phyloP scores from a whole-genome alignment of 2,113 vertebrate genomes.

The Microtus pennsylvanicus region DNA sequence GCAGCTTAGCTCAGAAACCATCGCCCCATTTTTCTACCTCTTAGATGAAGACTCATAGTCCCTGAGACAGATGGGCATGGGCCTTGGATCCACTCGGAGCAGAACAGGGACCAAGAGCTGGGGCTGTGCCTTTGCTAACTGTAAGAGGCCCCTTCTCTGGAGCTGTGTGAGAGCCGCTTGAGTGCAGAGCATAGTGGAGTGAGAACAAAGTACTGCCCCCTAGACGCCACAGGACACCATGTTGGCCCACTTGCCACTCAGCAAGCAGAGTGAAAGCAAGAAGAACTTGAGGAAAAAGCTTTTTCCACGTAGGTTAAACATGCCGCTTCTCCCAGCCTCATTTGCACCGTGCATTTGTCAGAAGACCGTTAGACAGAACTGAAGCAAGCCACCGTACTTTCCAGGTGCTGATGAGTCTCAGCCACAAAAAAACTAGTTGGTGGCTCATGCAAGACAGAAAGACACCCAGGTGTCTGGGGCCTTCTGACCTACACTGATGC shows the following conservation, averaged over 20 bases:
- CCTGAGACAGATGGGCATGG: not conserved
- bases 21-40: not conserved
- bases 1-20: not conserved
- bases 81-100: not conserved
- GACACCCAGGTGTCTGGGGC: not conserved
- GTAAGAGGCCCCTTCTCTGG: not conserved
- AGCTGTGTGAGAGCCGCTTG: accelerated
- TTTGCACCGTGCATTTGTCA: constrained; percentile 40
- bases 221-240: accelerated
- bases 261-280: constrained; percentile 6
- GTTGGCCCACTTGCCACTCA: not conserved
- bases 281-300: constrained; percentile 34
- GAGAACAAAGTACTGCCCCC: not conserved
- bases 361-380: constrained; percentile 14
- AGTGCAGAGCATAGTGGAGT: not conserved
- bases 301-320: constrained; percentile 67
- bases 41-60: not conserved
- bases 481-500: not conserved
- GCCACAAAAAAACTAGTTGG: not conserved
- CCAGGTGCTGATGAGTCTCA: constrained; percentile 1
- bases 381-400: not conserved
- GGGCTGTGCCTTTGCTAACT: not conserved
- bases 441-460: no score
- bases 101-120: not conserved
- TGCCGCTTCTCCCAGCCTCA: constrained; percentile 48